Evolutionary conservation across 1,140 invertebrate genomes (phyloP).

Genomic region (Drosophila tsacasi): DNA sequence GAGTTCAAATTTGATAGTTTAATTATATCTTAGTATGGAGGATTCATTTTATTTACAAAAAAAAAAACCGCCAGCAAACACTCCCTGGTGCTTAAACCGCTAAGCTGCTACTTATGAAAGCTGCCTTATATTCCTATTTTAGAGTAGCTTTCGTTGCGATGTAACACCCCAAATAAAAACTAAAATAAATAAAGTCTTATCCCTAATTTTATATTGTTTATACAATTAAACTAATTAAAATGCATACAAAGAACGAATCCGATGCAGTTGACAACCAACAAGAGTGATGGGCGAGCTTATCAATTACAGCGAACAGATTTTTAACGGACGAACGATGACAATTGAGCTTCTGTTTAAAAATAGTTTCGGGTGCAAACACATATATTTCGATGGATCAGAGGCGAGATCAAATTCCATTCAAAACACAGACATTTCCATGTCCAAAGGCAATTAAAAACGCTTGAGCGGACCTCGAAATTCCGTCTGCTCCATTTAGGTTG

Average conservation of each 20-base stretch:
- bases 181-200: background rate
- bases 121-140: no score
- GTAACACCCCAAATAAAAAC: background rate
- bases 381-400: slow-evolving; percentile 1
- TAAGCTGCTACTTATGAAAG: no score
- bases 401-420: slow-evolving; percentile 32
- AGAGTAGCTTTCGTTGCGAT: background rate
- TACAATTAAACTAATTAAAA: slow-evolving; percentile 11
- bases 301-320: slow-evolving; percentile 15
- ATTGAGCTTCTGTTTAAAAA: background rate
- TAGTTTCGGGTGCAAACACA: slow-evolving; percentile 38
- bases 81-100: no score
- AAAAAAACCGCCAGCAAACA: no score
- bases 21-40: no score
- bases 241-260: slow-evolving; percentile 3
- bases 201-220: background rate
- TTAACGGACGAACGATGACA: slow-evolving; percentile 6
- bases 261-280: slow-evolving; percentile 13
- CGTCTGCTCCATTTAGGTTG: slow-evolving; percentile 32
- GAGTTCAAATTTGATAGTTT: no score
- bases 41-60: no score
- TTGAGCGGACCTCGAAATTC: background rate
- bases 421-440: slow-evolving; percentile 25
- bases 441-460: slow-evolving; percentile 53
- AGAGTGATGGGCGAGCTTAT: slow-evolving; percentile 15